phyloP scores from a whole-genome alignment of 1,140 invertebrate genomes.

The Drosophila jambulina region DNA sequence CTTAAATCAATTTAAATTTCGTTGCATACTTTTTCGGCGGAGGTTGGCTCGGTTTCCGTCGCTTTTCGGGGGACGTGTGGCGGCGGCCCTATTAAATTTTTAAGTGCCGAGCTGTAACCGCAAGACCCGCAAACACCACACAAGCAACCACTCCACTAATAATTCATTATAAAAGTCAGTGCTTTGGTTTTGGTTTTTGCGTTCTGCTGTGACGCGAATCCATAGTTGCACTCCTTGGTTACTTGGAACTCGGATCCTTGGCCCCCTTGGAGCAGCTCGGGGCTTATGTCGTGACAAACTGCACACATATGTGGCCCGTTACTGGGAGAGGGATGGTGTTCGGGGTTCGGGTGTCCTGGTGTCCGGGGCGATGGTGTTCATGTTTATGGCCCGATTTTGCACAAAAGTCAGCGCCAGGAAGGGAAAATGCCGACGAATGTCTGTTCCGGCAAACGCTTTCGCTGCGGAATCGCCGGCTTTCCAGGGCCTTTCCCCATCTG shows the following conservation, averaged over 20 bases:
- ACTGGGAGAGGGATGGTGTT: slow-evolving; percentile 12
- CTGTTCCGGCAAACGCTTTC: slow-evolving; percentile 59
- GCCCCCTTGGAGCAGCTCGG: slow-evolving; percentile 34
- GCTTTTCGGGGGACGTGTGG: slow-evolving; percentile 5
- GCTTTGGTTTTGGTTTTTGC: slow-evolving; percentile 82
- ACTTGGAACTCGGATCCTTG: background rate
- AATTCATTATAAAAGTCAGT: slow-evolving; percentile 83
- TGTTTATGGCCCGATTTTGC: slow-evolving; percentile 79
- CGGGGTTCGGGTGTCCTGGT: slow-evolving; percentile 12
- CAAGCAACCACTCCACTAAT: slow-evolving; percentile 75
- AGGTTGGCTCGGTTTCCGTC: slow-evolving; percentile 7
- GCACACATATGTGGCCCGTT: slow-evolving; percentile 74
- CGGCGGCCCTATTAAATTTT: slow-evolving; percentile 77
- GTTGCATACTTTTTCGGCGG: slow-evolving; percentile 49
- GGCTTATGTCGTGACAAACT: slow-evolving; percentile 83
- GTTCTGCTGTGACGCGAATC: slow-evolving; percentile 78
- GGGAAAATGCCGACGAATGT: slow-evolving; percentile 16
- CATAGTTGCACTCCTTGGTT: slow-evolving; percentile 41
- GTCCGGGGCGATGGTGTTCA: slow-evolving; percentile 43
- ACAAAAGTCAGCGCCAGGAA: slow-evolving; percentile 62
- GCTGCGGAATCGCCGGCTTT: slow-evolving; percentile 29
- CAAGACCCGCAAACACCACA: slow-evolving; percentile 78
- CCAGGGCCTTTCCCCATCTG: slow-evolving; percentile 7
- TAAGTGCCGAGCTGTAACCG: slow-evolving; percentile 74
- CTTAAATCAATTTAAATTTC: slow-evolving; percentile 75